Conservation (phyloP, 1,140 invertebrate genomes). For the Lamellibrachia luymesi region DNA sequence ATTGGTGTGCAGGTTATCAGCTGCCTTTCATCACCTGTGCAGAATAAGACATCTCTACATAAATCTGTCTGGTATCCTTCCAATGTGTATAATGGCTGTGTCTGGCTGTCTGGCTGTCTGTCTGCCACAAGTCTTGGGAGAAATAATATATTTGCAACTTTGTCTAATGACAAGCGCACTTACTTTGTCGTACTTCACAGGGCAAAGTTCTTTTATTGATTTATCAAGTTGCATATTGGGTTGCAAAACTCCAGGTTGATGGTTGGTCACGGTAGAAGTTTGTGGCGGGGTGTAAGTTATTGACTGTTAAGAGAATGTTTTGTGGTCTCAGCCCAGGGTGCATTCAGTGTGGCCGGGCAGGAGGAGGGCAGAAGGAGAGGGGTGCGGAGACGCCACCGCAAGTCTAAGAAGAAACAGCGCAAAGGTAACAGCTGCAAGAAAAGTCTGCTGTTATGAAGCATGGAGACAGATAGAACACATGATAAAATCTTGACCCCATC, state of each 20-base stretch:
- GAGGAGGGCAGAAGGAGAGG: neutral
- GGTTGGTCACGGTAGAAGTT: too few relatives aligned
- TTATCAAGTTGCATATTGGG: neutral
- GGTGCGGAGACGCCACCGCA: neutral
- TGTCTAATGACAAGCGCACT: neutral
- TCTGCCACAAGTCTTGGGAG: neutral
- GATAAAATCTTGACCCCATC: neutral
- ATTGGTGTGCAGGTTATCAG: neutral
- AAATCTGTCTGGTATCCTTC: neutral
- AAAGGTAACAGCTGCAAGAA: neutral
- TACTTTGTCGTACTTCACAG: neutral
- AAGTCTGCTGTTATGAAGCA: neutral
- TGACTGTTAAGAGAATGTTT: neutral
- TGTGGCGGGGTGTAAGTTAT: neutral
- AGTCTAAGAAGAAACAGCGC: neutral
- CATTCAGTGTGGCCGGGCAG: neutral
- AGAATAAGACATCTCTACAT: neutral
- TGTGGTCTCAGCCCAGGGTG: neutral
- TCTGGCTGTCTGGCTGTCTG: neutral
- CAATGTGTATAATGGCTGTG: neutral
- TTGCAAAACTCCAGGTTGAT: neutral
- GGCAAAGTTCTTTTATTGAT: neutral
- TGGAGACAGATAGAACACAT: neutral
- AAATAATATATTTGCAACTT: neutral
- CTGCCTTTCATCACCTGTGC: neutral